Evolutionary conservation across 1,140 invertebrate genomes (phyloP).

Genomic region (Venustaconcha ellipsiformis): DNA sequence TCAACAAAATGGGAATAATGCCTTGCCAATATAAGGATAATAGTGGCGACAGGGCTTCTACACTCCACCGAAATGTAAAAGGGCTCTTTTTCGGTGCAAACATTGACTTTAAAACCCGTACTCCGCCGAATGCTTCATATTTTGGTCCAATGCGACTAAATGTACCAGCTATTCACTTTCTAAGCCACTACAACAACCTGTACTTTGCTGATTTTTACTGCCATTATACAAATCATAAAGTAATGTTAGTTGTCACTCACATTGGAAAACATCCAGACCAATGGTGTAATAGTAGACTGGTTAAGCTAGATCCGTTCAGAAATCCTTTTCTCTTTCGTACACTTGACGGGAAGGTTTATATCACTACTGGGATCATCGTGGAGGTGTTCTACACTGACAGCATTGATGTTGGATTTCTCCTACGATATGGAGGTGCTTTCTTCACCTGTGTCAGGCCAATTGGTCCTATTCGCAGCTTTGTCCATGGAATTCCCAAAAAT

Average conservation of each 20-base stretch:
- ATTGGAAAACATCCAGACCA: conserved; percentile 29
- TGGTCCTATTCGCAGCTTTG: conserved; percentile 4
- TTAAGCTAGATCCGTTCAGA: conserved; percentile 34
- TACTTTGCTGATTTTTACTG: conserved; percentile 58
- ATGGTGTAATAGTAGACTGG: conserved; percentile 49
- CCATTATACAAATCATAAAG: conserved; percentile 41
- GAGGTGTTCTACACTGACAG: conserved; percentile 42
- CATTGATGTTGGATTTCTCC: conserved; percentile 17
- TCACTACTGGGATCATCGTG: conserved; percentile 7
- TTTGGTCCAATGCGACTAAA: conserved; percentile 29
- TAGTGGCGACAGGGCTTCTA: conserved; percentile 32
- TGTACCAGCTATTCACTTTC: conserved; percentile 24
- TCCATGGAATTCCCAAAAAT: conserved; percentile 21
- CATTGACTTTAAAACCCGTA: conserved; percentile 16
- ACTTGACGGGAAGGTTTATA: neutral
- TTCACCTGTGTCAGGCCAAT: conserved; percentile 5
- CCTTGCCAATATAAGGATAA: conserved; percentile 36
- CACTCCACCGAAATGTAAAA: conserved; percentile 33
- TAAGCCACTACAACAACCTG: conserved; percentile 30
- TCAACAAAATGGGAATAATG: conserved; percentile 31
- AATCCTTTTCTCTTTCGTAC: conserved; percentile 11
- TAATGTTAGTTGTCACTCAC: conserved; percentile 41
- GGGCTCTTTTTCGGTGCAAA: conserved; percentile 40
- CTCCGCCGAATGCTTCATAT: conserved; percentile 16
- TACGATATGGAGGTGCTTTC: conserved; percentile 11